Conservation (phyloP, 2,113 vertebrate species). For the Emydocephalus ijimae region DNA sequence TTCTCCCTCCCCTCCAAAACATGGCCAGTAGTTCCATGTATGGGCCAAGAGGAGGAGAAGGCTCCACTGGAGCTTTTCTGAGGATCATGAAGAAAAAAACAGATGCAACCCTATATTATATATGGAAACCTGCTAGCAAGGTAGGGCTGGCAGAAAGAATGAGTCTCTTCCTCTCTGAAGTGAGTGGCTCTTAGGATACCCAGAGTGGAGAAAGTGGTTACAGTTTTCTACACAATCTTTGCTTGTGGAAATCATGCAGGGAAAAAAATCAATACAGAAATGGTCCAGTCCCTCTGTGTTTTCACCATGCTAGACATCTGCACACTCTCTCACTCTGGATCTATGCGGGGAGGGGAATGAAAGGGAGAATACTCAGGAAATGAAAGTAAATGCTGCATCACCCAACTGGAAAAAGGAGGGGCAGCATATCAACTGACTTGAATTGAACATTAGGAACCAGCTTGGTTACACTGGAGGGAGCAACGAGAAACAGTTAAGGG, state of each 20-base stretch:
- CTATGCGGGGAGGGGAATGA: neutral
- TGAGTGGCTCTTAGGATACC: neutral
- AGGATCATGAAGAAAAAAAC: too few relatives aligned
- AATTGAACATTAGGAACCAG: neutral
- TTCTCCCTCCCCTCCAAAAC: too few relatives aligned
- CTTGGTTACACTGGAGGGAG: neutral
- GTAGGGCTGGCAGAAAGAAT: too few relatives aligned
- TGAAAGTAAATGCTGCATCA: neutral
- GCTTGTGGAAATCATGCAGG: neutral
- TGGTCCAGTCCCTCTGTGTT: neutral
- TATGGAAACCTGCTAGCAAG: too few relatives aligned
- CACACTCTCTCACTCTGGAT: neutral
- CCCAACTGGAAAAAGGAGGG: neutral
- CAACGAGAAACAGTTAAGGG: too few relatives aligned
- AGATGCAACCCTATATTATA: too few relatives aligned
- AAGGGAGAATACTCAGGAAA: neutral
- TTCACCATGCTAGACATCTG: neutral
- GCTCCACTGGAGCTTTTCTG: too few relatives aligned
- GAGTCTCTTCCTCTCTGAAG: neutral
- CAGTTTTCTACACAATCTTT: neutral
- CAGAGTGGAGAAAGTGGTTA: neutral
- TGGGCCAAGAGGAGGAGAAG: too few relatives aligned
- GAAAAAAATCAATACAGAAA: neutral
- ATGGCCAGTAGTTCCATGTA: too few relatives aligned
- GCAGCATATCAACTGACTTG: neutral